Evolutionary conservation across 2,797 vertebrate species (phyloP).

Genomic region (Gymnothorax reevesii): DNA sequence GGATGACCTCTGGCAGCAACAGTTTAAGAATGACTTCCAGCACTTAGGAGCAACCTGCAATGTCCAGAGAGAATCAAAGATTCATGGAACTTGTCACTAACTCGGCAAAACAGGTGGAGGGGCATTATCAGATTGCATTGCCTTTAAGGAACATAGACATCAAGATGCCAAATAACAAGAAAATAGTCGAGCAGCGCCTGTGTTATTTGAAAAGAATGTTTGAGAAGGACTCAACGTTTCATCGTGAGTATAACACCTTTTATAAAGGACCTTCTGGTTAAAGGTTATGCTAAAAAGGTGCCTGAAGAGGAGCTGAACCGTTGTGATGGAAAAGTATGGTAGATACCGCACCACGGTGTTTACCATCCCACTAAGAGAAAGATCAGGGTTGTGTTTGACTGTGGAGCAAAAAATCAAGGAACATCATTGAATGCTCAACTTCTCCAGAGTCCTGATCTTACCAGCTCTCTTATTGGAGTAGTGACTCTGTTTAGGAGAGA

Average conservation of each 20-base stretch:
- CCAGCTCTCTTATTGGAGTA: conserved; percentile 30
- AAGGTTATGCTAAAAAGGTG: conserved; percentile 35
- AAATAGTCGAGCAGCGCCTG: background rate
- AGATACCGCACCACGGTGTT: conserved; percentile 40
- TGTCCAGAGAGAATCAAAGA: conserved; percentile 32
- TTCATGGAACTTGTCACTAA: conserved; percentile 32
- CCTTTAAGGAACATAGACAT: background rate
- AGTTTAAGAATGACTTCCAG: conserved; percentile 32
- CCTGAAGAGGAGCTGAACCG: conserved; percentile 22
- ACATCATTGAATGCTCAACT: conserved; percentile 33
- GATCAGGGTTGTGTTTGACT: conserved; percentile 27
- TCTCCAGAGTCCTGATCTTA: conserved; percentile 33
- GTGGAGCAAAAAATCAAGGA: no score
- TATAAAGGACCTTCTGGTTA: conserved; percentile 8
- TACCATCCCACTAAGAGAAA: conserved; percentile 26
- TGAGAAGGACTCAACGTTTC: background rate
- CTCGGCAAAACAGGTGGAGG: background rate
- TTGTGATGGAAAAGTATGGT: conserved; percentile 29
- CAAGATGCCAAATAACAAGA: background rate
- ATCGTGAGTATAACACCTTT: no score
- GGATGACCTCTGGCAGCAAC: conserved; percentile 34
- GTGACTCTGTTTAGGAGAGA: conserved; percentile 19
- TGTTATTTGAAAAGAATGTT: background rate
- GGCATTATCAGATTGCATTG: background rate
- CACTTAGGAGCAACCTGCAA: conserved; percentile 25